Base-by-base conservation (phyloP, 2,888 invertebrate species). In the Galeruca laticollis region DNA sequence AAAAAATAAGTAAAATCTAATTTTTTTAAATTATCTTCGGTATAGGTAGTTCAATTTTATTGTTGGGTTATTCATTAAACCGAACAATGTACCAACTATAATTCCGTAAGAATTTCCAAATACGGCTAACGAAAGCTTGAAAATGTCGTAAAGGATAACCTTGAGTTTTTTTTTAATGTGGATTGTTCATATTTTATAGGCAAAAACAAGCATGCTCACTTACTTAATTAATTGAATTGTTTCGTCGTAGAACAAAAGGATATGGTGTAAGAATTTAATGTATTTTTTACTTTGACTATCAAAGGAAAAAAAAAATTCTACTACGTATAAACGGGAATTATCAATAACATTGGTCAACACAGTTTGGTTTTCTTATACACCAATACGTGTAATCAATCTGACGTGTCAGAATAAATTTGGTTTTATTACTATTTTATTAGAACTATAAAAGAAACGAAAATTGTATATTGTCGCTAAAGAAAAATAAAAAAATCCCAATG, bases 61-160 rank as follows among this genome's bases (percentile, higher is more conserved):
- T 54, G 37, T 40, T 40, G 13, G 54, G 18, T 35, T 35, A 57
- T 35, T 57, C 18, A 35, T 57, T 18, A 57, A 57, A 35, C 33
- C 56, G 56, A 57, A 63, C 37, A 63, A 63, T 63, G 54, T 54
- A 18, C 63, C 63, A 31, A 43, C 63, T 63, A 54, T 11, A 31
- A 63, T 43, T 59, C 59, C 59, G 66, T 26, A 64, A 68, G 21
- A 60, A 61, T 71, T 68, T 54, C 71, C 54, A 71, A 67, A 71
- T 64, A 47, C 60, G 40, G 21, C 26, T 11, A 67, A 63, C 52
- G 68, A 71, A 71, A 71, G 71, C 64, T 15, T 47, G 26, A 64
- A 33, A 66, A 49, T 68, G 68, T 65, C 60, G 60, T 52, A 68
- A 64, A 68, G 62, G 52, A 61, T 65, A 60, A 68, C 71, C 71